A percentile compares a stretch with the other conserved stretches of the same genome.
Conservation (phyloP, 1,140 invertebrate genomes). For the Thaumatotibia leucotreta region DNA sequence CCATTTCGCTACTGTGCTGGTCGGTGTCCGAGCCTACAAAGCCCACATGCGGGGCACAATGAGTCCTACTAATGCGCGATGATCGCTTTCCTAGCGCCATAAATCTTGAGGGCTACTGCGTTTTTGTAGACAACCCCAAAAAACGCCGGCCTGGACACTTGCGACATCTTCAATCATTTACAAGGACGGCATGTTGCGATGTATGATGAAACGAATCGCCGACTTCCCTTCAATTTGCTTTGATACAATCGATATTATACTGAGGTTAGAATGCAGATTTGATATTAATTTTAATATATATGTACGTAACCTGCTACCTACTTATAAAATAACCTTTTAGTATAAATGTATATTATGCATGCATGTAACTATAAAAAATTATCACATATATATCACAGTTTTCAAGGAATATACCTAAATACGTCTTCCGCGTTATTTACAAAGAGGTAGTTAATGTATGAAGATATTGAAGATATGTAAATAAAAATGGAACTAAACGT, state of each 20-base stretch:
- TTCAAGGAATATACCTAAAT: too few species aligned
- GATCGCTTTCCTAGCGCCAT: conserved; percentile 60
- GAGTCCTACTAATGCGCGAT: conserved; percentile 65
- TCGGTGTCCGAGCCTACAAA: conserved; percentile 42
- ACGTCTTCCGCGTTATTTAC: too few species aligned
- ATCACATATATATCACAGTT: too few species aligned
- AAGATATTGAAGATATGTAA: too few species aligned
- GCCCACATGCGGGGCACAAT: conserved; percentile 61
- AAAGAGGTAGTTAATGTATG: too few species aligned
- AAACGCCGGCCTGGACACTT: conserved; percentile 22
- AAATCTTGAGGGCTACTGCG: conserved; percentile 59
- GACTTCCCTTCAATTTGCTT: conserved; percentile 14
- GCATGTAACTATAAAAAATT: too few species aligned
- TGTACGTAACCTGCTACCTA: not conserved
- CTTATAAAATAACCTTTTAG: too few species aligned
- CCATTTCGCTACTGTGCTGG: conserved; percentile 40
- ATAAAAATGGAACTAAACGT: too few species aligned
- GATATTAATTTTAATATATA: too few species aligned
- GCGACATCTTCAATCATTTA: conserved; percentile 20
- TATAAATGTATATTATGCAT: too few species aligned
- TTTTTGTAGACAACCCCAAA: conserved; percentile 46
- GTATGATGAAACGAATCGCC: conserved; percentile 20
- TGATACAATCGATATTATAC: not conserved
- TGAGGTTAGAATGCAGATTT: not conserved
- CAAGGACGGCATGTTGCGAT: conserved; percentile 13